Conservation (phyloP, 2,888 invertebrate species). For the Hermaeophaga mercurialis region DNA sequence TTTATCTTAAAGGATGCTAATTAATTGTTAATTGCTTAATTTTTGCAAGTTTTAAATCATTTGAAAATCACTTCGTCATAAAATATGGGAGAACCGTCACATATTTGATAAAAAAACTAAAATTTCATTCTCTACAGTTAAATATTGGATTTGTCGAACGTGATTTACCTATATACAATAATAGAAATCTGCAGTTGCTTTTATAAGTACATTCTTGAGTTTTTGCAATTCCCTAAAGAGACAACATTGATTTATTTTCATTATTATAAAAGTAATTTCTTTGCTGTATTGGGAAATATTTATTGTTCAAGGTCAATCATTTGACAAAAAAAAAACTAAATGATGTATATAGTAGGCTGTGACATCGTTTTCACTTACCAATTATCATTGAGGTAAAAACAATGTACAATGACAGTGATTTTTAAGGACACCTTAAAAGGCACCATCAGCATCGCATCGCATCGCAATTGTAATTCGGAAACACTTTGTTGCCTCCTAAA, state of each 20-base stretch:
- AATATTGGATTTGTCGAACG: no score
- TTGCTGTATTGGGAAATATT: slow-evolving; percentile 12
- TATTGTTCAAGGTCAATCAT: slow-evolving; percentile 21
- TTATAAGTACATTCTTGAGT: not conserved
- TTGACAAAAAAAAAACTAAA: slow-evolving; percentile 12
- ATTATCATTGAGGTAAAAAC: slow-evolving; percentile 9
- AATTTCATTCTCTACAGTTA: no score
- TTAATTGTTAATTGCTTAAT: no score
- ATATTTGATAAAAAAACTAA: no score
- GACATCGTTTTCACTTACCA: slow-evolving; percentile 40
- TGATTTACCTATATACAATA: not conserved
- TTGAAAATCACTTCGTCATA: no score
- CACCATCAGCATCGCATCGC: slow-evolving; percentile 6
- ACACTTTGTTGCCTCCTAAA: not conserved
- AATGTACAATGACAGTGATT: slow-evolving; percentile 7
- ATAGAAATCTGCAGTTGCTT: not conserved
- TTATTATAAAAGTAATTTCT: slow-evolving; percentile 1
- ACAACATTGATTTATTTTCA: not conserved
- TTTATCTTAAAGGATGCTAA: no score
- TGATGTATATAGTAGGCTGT: slow-evolving; percentile 18
- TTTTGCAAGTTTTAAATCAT: no score
- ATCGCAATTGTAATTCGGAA: slow-evolving; percentile 10
- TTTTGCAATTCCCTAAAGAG: not conserved
- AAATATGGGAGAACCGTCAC: no score
- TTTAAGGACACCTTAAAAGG: slow-evolving; percentile 1